Evolutionary conservation across 2,888 invertebrate species (phyloP), one percentile per base, ranked within the genome.

Genomic region (Deilephila elpenor): DNA sequence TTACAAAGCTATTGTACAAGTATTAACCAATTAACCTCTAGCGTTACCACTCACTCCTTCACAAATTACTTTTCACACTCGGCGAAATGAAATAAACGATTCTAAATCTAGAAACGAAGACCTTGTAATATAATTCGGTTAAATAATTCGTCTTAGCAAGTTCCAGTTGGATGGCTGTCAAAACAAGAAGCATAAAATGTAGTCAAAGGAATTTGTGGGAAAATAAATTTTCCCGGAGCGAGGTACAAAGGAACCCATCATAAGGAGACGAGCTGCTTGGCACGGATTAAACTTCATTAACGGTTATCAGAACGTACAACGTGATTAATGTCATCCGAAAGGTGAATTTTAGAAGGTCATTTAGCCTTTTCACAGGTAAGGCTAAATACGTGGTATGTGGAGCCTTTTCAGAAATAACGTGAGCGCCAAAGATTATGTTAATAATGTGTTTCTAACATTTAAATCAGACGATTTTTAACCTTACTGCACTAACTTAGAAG

Each of bases 181-280:
- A 67, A 67, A 67, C 51, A 67, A 44, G 44, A 25, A 67, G 67
- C 44, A 67, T 67, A 17, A 67, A 67, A 67, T 67, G 44, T 67
- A 64, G 64, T 37, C 51, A 67, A 67, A 67, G 67, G 67, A 67
- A 67, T 14, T 51, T 44, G 44, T 51, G 67, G 25, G 20, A 51
- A 20, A 67, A 51, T 51, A 62, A 62, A n/a, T 37, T 25, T 62
- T 34, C 20, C 34, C n/a, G 6, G 37, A 64, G 64, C 37, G 14
- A 37, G 11, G 44, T 51, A 51, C 44, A 51, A 67, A 51, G 67
- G 67, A 25, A 44, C 11, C 51, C 17, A 51, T 51, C 44, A 51
- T 20, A 37, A 11, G 6, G 25, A 51, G n/a, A 56, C n/a, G 44
- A 44, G 44, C 44, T 51, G 17, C 37, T 64, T 11, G 67, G 8